Evolutionary conservation across 1,140 invertebrate species (phyloP).

Genomic region (Triops longicaudatus): DNA sequence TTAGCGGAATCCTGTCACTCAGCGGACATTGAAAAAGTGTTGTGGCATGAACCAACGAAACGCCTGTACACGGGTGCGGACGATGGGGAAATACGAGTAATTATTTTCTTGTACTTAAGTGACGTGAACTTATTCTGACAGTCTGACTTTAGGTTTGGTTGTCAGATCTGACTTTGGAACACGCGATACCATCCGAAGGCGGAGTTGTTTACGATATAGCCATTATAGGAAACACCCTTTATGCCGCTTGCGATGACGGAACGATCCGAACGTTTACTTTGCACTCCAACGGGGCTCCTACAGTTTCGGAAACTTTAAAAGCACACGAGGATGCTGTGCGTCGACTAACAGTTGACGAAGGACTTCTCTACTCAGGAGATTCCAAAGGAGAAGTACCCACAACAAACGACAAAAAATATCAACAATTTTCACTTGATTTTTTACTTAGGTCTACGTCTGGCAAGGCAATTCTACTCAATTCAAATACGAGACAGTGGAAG

Average conservation of each 20-base stretch:
- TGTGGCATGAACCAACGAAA: not conserved
- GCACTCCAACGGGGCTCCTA: not conserved
- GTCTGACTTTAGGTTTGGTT: not conserved
- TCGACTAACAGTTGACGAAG: not conserved
- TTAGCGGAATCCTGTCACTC: not conserved
- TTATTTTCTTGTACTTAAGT: too few species aligned
- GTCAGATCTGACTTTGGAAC: not conserved
- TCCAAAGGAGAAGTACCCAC: not conserved
- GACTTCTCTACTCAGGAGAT: not conserved
- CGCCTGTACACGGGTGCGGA: not conserved
- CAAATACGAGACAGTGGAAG: conserved; percentile 21
- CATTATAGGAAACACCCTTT: not conserved
- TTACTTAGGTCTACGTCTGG: conserved; percentile 21
- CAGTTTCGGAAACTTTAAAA: not conserved
- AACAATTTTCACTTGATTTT: not conserved
- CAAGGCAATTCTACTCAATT: not conserved
- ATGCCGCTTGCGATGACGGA: not conserved
- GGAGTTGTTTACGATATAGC: not conserved
- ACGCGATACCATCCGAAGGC: not conserved
- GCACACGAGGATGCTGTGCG: not conserved
- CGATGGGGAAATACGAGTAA: not conserved
- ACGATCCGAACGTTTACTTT: not conserved
- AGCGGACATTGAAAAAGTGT: not conserved
- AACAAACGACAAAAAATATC: not conserved
- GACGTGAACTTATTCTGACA: not conserved